Evolutionary conservation across 2,113 vertebrate species (phyloP), one percentile per base, ranked within the genome.

Genomic region (Tachysurus vachellii): DNA sequence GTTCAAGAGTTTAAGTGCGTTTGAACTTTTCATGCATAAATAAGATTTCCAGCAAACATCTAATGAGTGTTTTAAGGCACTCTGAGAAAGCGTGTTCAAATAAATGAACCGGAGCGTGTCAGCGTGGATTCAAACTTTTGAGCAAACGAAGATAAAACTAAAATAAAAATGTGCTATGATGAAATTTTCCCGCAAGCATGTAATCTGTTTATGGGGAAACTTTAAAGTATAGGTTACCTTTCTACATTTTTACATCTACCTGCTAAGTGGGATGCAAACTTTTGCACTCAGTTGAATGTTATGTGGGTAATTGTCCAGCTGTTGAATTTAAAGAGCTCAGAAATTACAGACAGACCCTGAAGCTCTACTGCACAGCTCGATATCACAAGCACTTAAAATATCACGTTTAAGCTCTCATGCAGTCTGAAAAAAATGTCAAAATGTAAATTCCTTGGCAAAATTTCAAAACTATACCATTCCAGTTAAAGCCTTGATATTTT

Each of bases 21-120:
- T 79, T 56, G 50, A 79, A 79, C n/a, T 56, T 56, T 31, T 54
- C 26, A 56, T 31, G 50, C 50, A 10, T 79, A 19, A 79, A 79
- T 79, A 79, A 54, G 75, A 54, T 56, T 79, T 54, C 50, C 50
- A 16, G 75, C 26, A 53, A 77, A 77, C 75, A 77, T 53, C 47
- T 77, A 53, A 54, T 77, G 75, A 77, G 23, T 16, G 47, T 54
- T 53, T 53, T 77, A 54, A 77, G 44, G 75, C 13, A 2, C 42
- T 75, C 42, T 5, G 21, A 47, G 11, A 13, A 26, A 77, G 14
- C 7, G 0, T 26, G 31, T 54, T 79, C 50, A 19, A 53, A n/a
- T 76, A 56, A 79, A 79, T 79, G 28, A 56, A 16, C 47, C 54
- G 12, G 14, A 76, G 26, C 5, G 3, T 54, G 44, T 3, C 42